Conservation (phyloP, 2,797 vertebrate species). For the Harpagifer antarcticus region DNA sequence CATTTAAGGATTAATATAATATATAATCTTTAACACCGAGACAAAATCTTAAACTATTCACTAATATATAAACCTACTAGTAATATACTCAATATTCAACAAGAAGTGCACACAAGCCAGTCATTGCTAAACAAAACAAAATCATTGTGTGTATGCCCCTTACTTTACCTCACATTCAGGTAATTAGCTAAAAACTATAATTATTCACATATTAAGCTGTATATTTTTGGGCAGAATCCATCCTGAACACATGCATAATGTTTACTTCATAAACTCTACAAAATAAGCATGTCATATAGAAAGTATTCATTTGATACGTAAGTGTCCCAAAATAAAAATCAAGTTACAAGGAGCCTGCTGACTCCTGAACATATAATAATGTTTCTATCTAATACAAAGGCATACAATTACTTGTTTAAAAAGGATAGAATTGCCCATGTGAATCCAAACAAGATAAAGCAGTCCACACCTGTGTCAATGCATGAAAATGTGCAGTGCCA, state of each 20-base stretch:
- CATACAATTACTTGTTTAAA: slow-evolving; percentile 22
- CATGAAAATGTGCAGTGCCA: slow-evolving; percentile 53
- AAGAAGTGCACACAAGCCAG: background rate
- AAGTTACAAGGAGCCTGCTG: slow-evolving; percentile 3
- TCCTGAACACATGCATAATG: background rate
- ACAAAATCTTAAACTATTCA: background rate
- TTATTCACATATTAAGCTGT: background rate
- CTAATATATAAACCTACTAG: background rate
- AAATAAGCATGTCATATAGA: background rate
- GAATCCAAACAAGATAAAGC: slow-evolving; percentile 48
- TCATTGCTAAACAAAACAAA: background rate
- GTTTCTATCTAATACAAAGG: slow-evolving; percentile 2
- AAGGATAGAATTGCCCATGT: slow-evolving; percentile 14
- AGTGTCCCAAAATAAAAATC: background rate
- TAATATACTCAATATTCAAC: background rate
- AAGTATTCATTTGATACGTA: slow-evolving; percentile 3
- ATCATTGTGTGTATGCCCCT: background rate
- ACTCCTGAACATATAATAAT: background rate
- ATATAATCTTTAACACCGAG: background rate
- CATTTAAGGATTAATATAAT: too few relatives aligned
- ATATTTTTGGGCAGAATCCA: background rate
- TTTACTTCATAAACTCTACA: background rate
- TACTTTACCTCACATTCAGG: background rate
- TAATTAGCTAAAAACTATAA: background rate
- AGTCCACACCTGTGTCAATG: too few relatives aligned